phyloP scores from a whole-genome alignment of 2,113 vertebrate genomes.

The Microcebus ravelobensis region DNA sequence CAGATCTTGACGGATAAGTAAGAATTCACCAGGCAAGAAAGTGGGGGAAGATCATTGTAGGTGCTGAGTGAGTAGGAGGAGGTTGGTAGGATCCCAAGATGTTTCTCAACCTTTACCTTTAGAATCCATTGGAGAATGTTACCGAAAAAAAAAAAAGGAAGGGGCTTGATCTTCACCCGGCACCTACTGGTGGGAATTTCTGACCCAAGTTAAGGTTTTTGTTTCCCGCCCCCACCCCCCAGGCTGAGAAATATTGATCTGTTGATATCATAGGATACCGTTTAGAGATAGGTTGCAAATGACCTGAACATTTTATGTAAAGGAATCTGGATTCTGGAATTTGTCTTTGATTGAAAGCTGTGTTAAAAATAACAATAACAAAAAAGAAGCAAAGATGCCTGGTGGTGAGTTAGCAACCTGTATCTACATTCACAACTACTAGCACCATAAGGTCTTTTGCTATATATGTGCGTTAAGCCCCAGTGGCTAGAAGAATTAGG shows the following conservation, averaged over 20 bases:
- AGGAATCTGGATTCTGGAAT: background rate
- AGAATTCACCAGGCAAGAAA: background rate
- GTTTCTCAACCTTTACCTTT: background rate
- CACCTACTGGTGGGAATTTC: background rate
- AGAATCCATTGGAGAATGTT: background rate
- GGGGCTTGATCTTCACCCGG: conserved; percentile 10
- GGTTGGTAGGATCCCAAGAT: background rate
- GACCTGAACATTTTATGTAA: background rate
- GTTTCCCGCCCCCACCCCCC: background rate
- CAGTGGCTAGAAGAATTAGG: background rate
- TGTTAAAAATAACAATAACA: background rate
- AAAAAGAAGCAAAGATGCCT: background rate
- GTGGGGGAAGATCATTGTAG: background rate
- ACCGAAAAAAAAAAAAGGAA: background rate
- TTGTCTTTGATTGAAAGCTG: background rate
- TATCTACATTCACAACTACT: background rate
- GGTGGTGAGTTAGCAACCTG: background rate
- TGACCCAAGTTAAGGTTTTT: background rate
- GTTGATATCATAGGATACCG: conserved; percentile 13
- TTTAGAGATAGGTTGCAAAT: background rate
- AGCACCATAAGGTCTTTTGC: too few species aligned
- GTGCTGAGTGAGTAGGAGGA: background rate
- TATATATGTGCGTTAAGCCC: background rate
- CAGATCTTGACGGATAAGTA: background rate
- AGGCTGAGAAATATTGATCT: background rate